Conservation (phyloP, 2,888 invertebrate genomes). For the Therioaphis trifolii region DNA sequence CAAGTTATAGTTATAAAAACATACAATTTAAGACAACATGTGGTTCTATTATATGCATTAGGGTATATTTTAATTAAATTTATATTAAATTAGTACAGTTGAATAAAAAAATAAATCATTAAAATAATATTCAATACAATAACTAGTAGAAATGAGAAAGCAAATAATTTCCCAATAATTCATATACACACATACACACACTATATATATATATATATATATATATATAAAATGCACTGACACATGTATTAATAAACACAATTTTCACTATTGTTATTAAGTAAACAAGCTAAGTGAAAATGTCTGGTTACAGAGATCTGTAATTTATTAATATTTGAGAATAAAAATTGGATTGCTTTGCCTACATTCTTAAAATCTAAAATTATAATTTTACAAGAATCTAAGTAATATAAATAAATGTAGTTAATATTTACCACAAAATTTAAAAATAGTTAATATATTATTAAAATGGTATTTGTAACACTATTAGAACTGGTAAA, state of each 20-base stretch:
- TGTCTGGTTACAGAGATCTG: not conserved
- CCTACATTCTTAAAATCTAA: not conserved
- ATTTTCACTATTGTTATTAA: not conserved
- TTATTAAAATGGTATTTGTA: conserved; percentile 23
- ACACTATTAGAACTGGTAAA: conserved; percentile 40
- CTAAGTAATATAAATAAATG: not conserved
- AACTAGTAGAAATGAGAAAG: not conserved
- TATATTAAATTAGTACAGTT: not conserved
- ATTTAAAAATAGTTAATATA: conserved; percentile 13
- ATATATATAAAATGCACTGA: no score
- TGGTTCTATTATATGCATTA: not conserved
- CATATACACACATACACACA: no score
- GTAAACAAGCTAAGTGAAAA: not conserved
- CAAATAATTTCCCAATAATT: not conserved
- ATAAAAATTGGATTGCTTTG: not conserved
- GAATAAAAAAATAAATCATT: not conserved
- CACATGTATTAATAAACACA: not conserved
- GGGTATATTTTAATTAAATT: not conserved
- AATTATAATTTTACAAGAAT: not conserved
- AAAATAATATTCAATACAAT: not conserved
- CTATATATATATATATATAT: no score
- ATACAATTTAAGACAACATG: conserved; percentile 31
- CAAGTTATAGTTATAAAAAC: not conserved
- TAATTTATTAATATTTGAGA: conserved; percentile 22
- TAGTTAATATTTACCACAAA: conserved; percentile 28